Base-by-base conservation (phyloP, 1,140 invertebrate species). In the Heliconius melpomene region DNA sequence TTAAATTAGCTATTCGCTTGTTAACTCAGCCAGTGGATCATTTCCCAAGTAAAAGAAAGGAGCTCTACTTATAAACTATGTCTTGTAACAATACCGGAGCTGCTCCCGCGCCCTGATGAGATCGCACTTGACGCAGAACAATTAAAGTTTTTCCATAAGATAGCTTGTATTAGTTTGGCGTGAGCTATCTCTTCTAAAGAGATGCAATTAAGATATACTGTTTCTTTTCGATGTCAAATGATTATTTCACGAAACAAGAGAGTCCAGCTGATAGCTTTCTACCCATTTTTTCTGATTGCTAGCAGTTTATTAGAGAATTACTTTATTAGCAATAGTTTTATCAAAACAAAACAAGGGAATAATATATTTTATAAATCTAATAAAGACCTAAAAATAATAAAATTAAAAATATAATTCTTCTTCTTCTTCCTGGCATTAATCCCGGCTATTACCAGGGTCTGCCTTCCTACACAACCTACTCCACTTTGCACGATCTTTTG, bases 21-120 rank as follows among this genome's bases (percentile, higher is more conserved):
- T 46, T 26, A 74, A 79, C 78, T 32, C 50, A 81, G 77, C 77
- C 83, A 79, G 74, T 86, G 89, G 82, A 85, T 88, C 81, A 89
- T 90, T 93, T 91, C 91, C 87, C 91, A 91, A 87, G 89, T 79
- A 85, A 89, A 90, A 91, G 90, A 93, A 93, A 92, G 85, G 83
- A 89, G 89, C 80, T 82, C 89, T 66, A 91, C 88, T 90, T 93
- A 83, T 81, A 85, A 90, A 89, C 84, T 78, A 80, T 88, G 86
- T 77, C 85, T 89, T 79, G 57, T 79, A 86, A 93, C 90, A 91
- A 93, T 93, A 86, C 86, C 46, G 74, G 52, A 29, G 46, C 66
- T 77, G 80, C 83, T 86, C 82, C 80, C 84, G 82, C 83, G 82
- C 81, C 54, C 66, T 78, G 80, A 82, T 86, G 84, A 74, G 81